These are phyloP conservation scores for Melanostigma gelatinosum DNA, from an alignment of 2,113 vertebrate species.

Conservation along the genomic window DNA sequence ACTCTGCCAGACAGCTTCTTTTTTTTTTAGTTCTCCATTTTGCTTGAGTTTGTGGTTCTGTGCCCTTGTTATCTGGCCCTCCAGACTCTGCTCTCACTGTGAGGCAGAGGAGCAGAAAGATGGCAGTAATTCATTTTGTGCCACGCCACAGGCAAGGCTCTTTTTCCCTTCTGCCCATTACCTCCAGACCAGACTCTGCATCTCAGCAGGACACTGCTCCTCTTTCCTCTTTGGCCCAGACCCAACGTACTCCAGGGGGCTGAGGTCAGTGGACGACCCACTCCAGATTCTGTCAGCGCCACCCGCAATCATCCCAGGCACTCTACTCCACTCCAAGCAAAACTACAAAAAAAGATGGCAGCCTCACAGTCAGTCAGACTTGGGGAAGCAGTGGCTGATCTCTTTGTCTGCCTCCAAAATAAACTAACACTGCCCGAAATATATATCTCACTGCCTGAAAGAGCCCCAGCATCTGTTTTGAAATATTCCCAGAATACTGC, in stretches of 20 bases:
- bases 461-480: background rate
- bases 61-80: slow-evolving; percentile 77
- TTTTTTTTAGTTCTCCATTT: slow-evolving; percentile 59
- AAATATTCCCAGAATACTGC: background rate
- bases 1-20: slow-evolving; percentile 61
- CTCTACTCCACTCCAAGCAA: slow-evolving; percentile 45
- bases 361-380: slow-evolving; percentile 19
- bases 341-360: slow-evolving; percentile 38
- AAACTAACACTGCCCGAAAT: slow-evolving; percentile 5
- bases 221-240: slow-evolving; percentile 52
- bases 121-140: slow-evolving; percentile 76
- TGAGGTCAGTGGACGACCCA: slow-evolving; percentile 65
- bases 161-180: slow-evolving; percentile 64
- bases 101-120: slow-evolving; percentile 77
- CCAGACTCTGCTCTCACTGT: slow-evolving; percentile 68
- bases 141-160: slow-evolving; percentile 68
- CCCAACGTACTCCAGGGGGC: slow-evolving; percentile 54
- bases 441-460: background rate
- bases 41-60: slow-evolving; percentile 66
- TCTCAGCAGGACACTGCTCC: slow-evolving; percentile 66
- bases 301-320: slow-evolving; percentile 48
- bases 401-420: slow-evolving; percentile 28
- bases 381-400: slow-evolving; percentile 24
- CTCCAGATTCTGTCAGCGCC: slow-evolving; percentile 61
- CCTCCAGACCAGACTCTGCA: slow-evolving; percentile 67